Conservation (phyloP, 2,797 vertebrate species). For the Onychomys torridus region DNA sequence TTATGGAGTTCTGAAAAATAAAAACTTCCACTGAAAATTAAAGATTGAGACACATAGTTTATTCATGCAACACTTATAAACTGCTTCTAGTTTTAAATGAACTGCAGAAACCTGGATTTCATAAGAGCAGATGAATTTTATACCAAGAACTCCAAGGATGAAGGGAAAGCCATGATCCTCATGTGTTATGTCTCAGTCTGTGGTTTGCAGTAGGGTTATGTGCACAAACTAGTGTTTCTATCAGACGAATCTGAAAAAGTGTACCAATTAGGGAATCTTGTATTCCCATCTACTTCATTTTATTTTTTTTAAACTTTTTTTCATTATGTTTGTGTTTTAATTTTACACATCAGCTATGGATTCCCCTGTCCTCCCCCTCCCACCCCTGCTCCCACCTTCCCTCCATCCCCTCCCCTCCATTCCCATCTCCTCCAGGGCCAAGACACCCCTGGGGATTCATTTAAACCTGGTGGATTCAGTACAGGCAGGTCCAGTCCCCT, state of each 20-base stretch:
- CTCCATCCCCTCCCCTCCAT: too few relatives aligned
- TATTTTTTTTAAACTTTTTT: too few relatives aligned
- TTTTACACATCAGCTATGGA: too few relatives aligned
- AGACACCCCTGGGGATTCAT: too few relatives aligned
- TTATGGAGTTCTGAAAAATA: constrained; percentile 58
- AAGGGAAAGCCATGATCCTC: constrained; percentile 80
- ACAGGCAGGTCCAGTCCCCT: too few relatives aligned
- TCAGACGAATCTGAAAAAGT: constrained; percentile 66
- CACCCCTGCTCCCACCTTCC: too few relatives aligned
- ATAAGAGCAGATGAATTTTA: constrained; percentile 74
- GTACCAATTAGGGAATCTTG: constrained; percentile 48
- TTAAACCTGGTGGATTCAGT: too few relatives aligned
- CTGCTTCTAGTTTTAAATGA: constrained; percentile 58
- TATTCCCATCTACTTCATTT: constrained; percentile 72
- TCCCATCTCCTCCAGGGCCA: too few relatives aligned
- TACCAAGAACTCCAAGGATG: constrained; percentile 82
- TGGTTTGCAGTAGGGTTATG: constrained; percentile 73
- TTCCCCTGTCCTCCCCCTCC: too few relatives aligned
- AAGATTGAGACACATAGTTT: constrained; percentile 78
- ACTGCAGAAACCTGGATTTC: constrained; percentile 79
- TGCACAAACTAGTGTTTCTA: constrained; percentile 60
- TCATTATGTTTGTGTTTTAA: too few relatives aligned
- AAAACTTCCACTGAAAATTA: constrained; percentile 76
- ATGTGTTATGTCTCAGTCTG: constrained; percentile 61
- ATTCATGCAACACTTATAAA: constrained; percentile 84